Evolutionary conservation across 2,797 vertebrate species (phyloP).

Genomic region (Propithecus perrieri): DNA sequence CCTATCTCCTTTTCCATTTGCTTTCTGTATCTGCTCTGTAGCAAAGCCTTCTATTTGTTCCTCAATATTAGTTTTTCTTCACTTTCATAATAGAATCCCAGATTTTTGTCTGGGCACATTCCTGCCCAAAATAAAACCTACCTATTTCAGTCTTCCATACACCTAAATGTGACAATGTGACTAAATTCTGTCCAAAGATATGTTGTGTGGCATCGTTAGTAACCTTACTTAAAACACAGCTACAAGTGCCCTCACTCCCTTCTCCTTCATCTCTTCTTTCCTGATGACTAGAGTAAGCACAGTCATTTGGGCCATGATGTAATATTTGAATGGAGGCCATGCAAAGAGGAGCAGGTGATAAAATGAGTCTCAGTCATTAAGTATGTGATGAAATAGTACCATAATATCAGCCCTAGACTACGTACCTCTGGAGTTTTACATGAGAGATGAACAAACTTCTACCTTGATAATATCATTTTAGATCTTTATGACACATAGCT

Average conservation of each 20-base stretch:
- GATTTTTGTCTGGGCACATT: neutral
- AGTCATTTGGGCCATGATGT: neutral
- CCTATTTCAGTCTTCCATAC: neutral
- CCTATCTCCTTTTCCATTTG: neutral
- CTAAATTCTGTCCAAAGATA: neutral
- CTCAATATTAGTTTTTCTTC: neutral
- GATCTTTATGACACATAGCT: neutral
- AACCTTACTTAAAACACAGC: neutral
- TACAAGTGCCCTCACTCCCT: neutral
- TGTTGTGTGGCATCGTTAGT: neutral
- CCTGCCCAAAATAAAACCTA: neutral
- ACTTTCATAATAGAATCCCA: neutral
- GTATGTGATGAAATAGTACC: neutral
- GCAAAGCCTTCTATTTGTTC: neutral
- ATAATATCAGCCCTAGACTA: neutral
- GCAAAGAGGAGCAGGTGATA: neutral
- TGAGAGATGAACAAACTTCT: neutral
- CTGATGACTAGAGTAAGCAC: neutral
- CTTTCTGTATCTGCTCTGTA: neutral
- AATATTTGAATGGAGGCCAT: neutral
- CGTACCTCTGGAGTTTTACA: neutral
- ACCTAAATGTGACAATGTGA: neutral
- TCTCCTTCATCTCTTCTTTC: neutral
- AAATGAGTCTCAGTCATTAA: neutral
- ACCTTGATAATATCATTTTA: neutral